A percentile compares a stretch with the other conserved stretches of the same genome.
Conservation (phyloP, 1,140 invertebrate species). For the Heliconius hermathena region DNA sequence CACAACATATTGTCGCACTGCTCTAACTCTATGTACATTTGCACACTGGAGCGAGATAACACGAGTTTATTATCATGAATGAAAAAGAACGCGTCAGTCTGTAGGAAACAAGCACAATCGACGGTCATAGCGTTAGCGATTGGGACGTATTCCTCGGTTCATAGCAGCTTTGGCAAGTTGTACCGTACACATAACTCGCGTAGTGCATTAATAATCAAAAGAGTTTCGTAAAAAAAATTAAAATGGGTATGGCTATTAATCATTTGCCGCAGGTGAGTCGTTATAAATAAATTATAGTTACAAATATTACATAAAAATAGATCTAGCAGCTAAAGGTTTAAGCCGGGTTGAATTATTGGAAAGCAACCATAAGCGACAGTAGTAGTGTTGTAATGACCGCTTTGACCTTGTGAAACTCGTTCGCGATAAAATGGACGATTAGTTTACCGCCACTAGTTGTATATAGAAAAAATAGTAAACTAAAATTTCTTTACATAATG, state of each 20-base stretch:
- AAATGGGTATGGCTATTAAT: slow-evolving; percentile 76
- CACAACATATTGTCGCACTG: slow-evolving; percentile 46
- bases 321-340: slow-evolving; percentile 34
- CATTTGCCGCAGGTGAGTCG: slow-evolving; percentile 72
- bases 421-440: slow-evolving; percentile 71
- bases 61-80: slow-evolving; percentile 74
- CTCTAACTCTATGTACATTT: slow-evolving; percentile 46
- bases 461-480: slow-evolving; percentile 6
- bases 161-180: slow-evolving; percentile 67
- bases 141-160: slow-evolving; percentile 63
- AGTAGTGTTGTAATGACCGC: slow-evolving; percentile 78
- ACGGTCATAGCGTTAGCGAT: slow-evolving; percentile 46
- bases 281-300: slow-evolving; percentile 45
- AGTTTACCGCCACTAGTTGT: slow-evolving; percentile 51
- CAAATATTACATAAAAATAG: slow-evolving; percentile 44
- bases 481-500: background rate
- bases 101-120: slow-evolving; percentile 55
- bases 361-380: slow-evolving; percentile 67
- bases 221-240: slow-evolving; percentile 44
- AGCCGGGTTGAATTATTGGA: slow-evolving; percentile 67
- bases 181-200: slow-evolving; percentile 51
- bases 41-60: slow-evolving; percentile 61
- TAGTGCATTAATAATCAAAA: slow-evolving; percentile 50
- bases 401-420: slow-evolving; percentile 81
- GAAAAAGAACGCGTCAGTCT: slow-evolving; percentile 67